phyloP scores from a whole-genome alignment of 2,888 invertebrate species.

The Cryptocephalus primarius region DNA sequence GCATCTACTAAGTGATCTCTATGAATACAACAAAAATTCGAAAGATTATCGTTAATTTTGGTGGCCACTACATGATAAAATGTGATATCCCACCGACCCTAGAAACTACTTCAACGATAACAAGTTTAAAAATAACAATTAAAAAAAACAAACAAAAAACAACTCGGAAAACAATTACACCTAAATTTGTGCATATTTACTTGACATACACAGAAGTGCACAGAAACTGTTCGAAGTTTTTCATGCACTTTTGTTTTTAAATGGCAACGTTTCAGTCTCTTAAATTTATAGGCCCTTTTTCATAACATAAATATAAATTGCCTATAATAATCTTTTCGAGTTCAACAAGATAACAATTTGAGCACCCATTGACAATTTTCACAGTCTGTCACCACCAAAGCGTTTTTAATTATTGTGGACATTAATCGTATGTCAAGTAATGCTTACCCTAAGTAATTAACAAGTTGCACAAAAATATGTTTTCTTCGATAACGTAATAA shows the following conservation, averaged over 20 bases:
- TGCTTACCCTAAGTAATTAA: slow-evolving; percentile 5
- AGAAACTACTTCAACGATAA: slow-evolving; percentile 13
- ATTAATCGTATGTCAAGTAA: slow-evolving; percentile 7
- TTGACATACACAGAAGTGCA: slow-evolving; percentile 8
- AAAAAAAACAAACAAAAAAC: slow-evolving; percentile 10
- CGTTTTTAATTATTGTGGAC: not conserved
- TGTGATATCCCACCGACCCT: slow-evolving; percentile 12
- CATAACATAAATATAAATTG: slow-evolving; percentile 3
- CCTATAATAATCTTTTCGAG: slow-evolving; percentile 6
- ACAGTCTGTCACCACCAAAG: slow-evolving; percentile 6
- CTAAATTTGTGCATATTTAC: slow-evolving; percentile 7
- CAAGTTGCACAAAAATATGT: slow-evolving; percentile 13
- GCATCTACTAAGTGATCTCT: no score
- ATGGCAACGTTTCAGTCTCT: slow-evolving; percentile 11
- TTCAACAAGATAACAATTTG: slow-evolving; percentile 14
- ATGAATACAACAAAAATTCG: no score
- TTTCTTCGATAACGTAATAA: slow-evolving; percentile 2
- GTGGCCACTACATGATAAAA: slow-evolving; percentile 14
- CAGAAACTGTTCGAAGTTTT: not conserved
- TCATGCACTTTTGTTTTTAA: not conserved
- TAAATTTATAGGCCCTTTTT: slow-evolving; percentile 8
- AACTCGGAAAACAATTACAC: slow-evolving; percentile 7
- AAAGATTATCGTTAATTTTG: slow-evolving; percentile 6
- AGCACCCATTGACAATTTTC: slow-evolving; percentile 7
- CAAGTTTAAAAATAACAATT: slow-evolving; percentile 9